Evolutionary conservation across 2,113 vertebrate genomes (phyloP).

Genomic region (Pleuronectes platessa): DNA sequence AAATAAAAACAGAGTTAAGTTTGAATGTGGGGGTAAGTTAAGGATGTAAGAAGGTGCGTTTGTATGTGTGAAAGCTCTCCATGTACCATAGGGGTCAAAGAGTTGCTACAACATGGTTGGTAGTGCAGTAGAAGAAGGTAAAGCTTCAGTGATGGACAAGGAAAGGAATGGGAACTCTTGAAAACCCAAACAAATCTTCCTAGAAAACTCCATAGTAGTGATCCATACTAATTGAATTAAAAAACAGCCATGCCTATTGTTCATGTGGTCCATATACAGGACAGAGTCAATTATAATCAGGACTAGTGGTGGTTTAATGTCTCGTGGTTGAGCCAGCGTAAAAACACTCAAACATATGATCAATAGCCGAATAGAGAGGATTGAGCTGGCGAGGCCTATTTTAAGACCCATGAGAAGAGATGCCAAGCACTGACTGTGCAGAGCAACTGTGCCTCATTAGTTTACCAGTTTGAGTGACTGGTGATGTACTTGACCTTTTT

Average conservation of each 20-base stretch:
- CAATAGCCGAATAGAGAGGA: no score
- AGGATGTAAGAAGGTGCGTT: no score
- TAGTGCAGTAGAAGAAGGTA: conserved; percentile 8
- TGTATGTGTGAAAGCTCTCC: conserved; percentile 1
- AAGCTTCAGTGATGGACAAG: not conserved
- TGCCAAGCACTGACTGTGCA: not conserved
- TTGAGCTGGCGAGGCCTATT: not conserved
- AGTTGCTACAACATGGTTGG: conserved; percentile 21
- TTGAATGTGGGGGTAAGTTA: no score
- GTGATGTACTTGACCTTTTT: not conserved
- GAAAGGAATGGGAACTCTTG: not conserved
- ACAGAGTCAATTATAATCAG: no score
- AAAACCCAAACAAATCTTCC: no score
- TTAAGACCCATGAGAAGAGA: not conserved
- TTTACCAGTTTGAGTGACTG: not conserved
- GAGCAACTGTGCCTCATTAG: not conserved
- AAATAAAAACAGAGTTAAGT: conserved; percentile 5
- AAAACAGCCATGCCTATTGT: no score
- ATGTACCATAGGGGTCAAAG: conserved; percentile 6
- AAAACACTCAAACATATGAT: no score
- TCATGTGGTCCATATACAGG: no score
- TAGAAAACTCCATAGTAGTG: no score
- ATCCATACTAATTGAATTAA: no score
- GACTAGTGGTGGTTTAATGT: not conserved
- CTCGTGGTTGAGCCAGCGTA: not conserved